Evolutionary conservation across 2,113 vertebrate species (phyloP).

Genomic region (Tragelaphus imberbis): DNA sequence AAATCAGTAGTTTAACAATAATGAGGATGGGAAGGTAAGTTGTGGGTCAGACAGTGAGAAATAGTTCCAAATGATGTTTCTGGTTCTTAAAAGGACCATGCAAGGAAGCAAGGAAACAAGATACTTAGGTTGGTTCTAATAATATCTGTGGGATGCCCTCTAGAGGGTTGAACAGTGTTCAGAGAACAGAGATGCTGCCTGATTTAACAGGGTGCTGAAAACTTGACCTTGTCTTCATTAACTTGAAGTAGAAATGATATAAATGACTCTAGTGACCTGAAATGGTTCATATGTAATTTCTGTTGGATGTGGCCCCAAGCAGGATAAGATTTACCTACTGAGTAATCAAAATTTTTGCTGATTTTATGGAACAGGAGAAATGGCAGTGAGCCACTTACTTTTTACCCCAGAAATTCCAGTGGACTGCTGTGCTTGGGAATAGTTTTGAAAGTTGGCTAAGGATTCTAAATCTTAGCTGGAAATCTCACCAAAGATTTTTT

Average conservation of each 20-base stretch:
- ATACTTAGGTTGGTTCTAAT: not conserved
- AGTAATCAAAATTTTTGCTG: not conserved
- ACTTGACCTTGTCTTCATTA: not conserved
- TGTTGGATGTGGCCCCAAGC: not conserved
- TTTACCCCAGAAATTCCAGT: not conserved
- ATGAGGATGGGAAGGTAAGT: not conserved
- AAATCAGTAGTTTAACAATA: not conserved
- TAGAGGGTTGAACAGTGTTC: not conserved
- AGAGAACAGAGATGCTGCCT: not conserved
- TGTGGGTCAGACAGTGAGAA: not conserved
- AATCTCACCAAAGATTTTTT: not conserved
- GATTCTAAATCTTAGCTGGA: slow-evolving; percentile 15
- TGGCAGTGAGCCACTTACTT: not conserved
- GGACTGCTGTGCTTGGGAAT: not conserved
- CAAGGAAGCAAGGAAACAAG: not conserved
- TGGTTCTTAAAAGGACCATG: not conserved
- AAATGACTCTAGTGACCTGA: not conserved
- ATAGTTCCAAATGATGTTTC: not conserved
- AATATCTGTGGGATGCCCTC: not conserved
- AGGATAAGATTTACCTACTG: not conserved
- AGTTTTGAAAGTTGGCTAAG: slow-evolving; percentile 26
- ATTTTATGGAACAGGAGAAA: not conserved
- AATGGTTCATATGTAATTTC: not conserved
- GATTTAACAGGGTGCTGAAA: not conserved
- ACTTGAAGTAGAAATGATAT: not conserved